These are phyloP conservation scores for Nesometra sesokonis DNA, from an alignment of 35 echinoderm and acorn worm genomes.

Conservation along the genomic window DNA sequence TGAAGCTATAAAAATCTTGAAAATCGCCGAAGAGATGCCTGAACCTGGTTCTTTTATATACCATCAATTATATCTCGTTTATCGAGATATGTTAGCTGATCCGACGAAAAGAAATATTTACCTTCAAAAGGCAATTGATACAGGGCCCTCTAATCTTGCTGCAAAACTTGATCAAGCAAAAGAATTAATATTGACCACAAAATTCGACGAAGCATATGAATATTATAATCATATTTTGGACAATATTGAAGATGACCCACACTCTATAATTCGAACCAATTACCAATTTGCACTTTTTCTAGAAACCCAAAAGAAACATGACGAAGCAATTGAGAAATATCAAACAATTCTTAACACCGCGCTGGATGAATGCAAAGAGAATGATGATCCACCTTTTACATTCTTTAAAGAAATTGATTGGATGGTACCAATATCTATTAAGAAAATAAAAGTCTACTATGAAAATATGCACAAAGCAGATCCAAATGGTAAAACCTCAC, in stretches of 20 bases:
- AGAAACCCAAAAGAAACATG: neutral
- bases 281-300: neutral
- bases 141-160: neutral
- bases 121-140: neutral
- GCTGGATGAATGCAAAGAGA: neutral
- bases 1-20: neutral
- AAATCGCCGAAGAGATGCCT: neutral
- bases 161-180: neutral
- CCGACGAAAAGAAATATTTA: neutral
- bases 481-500: neutral
- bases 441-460: neutral
- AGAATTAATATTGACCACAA: neutral
- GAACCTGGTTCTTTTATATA: neutral
- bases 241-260: neutral
- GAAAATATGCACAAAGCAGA: neutral
- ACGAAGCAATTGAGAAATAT: neutral
- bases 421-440: neutral
- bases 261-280: neutral
- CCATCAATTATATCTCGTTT: neutral
- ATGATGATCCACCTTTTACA: neutral
- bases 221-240: neutral
- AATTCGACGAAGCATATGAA: neutral
- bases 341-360: neutral
- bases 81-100: neutral
- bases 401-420: neutral